Evolutionary conservation across 2,113 vertebrate genomes (phyloP).

Genomic region (Choloepus hoffmanni): DNA sequence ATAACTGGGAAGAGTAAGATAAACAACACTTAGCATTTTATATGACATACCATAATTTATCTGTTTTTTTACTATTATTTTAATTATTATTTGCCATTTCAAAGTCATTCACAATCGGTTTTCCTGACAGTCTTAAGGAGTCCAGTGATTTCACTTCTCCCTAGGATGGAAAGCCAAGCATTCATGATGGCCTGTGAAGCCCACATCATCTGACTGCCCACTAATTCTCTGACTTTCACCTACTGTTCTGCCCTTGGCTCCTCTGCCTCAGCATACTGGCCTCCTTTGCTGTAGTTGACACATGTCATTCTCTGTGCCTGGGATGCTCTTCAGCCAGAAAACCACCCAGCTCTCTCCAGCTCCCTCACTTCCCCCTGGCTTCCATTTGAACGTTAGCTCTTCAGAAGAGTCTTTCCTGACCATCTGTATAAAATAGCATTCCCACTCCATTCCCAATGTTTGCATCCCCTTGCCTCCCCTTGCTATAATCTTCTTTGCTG

Average conservation of each 20-base stretch:
- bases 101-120: too few species aligned
- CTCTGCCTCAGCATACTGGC: neutral
- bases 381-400: neutral
- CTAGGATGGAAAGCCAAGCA: too few species aligned
- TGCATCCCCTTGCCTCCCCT: neutral
- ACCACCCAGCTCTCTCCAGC: neutral
- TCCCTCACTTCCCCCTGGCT: neutral
- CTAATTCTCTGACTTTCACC: neutral
- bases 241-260: neutral
- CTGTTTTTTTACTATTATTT: too few species aligned
- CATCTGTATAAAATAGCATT: neutral
- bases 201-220: neutral
- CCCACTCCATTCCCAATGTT: neutral
- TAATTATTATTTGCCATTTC: too few species aligned
- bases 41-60: too few species aligned
- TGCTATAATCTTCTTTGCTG: neutral
- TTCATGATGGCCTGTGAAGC: too few species aligned
- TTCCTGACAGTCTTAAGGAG: too few species aligned
- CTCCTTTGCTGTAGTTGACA: neutral
- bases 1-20: too few species aligned
- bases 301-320: neutral
- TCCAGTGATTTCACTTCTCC: too few species aligned
- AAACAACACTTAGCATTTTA: too few species aligned
- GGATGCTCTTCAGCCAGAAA: neutral
- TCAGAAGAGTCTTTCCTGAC: neutral